Conservation (phyloP, 2,113 vertebrate genomes). For the Plectropomus leopardus region DNA sequence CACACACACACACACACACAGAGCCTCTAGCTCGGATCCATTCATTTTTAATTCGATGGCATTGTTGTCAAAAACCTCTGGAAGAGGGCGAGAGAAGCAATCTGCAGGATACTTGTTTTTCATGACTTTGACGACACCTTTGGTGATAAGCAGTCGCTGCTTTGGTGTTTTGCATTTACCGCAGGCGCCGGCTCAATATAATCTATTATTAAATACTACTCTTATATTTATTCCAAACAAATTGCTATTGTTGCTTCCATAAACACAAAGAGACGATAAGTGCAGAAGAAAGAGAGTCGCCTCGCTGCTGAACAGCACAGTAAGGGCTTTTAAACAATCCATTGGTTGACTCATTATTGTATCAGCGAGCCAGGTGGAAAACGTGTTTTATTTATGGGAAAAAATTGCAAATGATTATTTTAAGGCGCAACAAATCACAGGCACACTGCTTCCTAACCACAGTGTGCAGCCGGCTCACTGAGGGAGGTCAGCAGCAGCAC, state of each 20-base stretch:
- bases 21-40: slow-evolving; percentile 14
- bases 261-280: slow-evolving; percentile 22
- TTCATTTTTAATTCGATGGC: slow-evolving; percentile 42
- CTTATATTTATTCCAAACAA: slow-evolving; percentile 45
- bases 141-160: slow-evolving; percentile 8
- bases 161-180: slow-evolving; percentile 19
- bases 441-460: background rate
- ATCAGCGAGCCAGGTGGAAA: background rate
- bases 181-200: background rate
- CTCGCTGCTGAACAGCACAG: background rate
- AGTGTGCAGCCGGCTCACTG: slow-evolving; percentile 6
- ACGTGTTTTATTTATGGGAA: background rate
- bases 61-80: slow-evolving; percentile 18
- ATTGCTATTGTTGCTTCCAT: slow-evolving; percentile 24
- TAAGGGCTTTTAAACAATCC: background rate
- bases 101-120: slow-evolving; percentile 9
- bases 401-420: background rate
- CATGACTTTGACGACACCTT: slow-evolving; percentile 18
- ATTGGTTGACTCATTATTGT: background rate
- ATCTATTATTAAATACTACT: slow-evolving; percentile 56
- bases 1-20: slow-evolving; percentile 15
- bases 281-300: background rate
- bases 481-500: slow-evolving; percentile 16
- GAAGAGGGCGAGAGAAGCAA: background rate
- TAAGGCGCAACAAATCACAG: background rate